Evolutionary conservation across 1,140 invertebrate species (phyloP).

Genomic region (Trichogramma pretiosum): DNA sequence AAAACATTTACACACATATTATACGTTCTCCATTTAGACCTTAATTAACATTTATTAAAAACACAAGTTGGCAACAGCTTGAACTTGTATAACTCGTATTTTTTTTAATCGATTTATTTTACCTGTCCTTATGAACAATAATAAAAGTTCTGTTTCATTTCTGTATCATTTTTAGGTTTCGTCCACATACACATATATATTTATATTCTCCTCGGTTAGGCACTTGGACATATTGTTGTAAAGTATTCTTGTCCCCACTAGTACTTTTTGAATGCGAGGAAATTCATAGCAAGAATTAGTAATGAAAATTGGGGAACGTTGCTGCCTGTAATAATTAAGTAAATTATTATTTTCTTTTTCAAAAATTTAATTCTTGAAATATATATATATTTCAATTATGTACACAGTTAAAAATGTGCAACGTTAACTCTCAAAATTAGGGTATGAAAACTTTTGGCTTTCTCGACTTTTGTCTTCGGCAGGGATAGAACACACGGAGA

Average conservation of each 20-base stretch:
- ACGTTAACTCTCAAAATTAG: conserved; percentile 5
- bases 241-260: conserved; percentile 6
- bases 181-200: conserved; percentile 15
- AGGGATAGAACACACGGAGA: conserved; percentile 4
- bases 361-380: neutral
- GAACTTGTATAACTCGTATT: conserved; percentile 9
- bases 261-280: conserved; percentile 11
- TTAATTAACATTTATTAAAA: conserved; percentile 20
- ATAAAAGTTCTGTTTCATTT: conserved; percentile 8
- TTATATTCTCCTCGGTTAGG: conserved; percentile 11
- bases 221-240: conserved; percentile 19
- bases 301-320: conserved; percentile 7
- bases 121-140: conserved; percentile 2
- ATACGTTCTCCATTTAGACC: conserved; percentile 11
- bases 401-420: neutral
- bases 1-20: conserved; percentile 16
- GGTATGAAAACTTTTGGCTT: conserved; percentile 2
- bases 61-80: conserved; percentile 12
- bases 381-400: neutral
- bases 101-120: neutral
- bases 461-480: neutral
- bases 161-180: conserved; percentile 1
- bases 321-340: conserved; percentile 11
- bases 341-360: neutral
- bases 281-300: conserved; percentile 8